Base-by-base conservation (phyloP, 2,113 vertebrate genomes). In the Prietella phreatophila region DNA sequence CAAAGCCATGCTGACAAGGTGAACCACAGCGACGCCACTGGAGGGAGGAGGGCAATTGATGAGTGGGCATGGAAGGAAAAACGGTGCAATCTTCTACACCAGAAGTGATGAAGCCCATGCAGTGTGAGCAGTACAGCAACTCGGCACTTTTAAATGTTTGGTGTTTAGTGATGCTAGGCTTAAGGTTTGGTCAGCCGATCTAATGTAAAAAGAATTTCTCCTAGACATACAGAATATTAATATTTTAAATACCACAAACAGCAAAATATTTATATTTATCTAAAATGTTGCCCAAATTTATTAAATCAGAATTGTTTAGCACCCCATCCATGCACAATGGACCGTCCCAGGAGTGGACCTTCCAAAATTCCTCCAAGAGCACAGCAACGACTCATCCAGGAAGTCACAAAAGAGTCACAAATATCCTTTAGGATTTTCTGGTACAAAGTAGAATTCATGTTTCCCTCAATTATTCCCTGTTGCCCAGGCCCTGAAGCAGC, bases 1-100 rank as follows among this genome's bases (percentile, higher is more conserved):
- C 86, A 93, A 87, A 85, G 63, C 91, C 88, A 90, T 50, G 83
- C 91, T 89, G 81, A 78, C 58, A 63, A 78, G 73, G 73, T 71
- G 33, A 89, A 84, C 86, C n/a, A 30, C 30, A 39, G 76, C 1
- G 27, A 25, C 17, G 9, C 71, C n/a, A 8, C 19, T 20, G 76
- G 67, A 60, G 80, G 0, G 50, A 79, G 47, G 13, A 56, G 13
- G 47, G 55, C 17, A 63, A 33, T 0, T 42, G 15, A 82, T 60
- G 13, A 42, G 25, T 14, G 7, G 36, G 9, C 42, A 76, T 13
- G 14, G 5, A 76, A 47, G 7, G 20, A 73, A 73, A 25, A 33
- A 69, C 0, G 22, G 19, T 19, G 67, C 71, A 76, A 50, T 25
- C 3, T 50, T 47, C 9, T n/a, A 17, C 22, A 76, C 13, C 42